A percentile compares a stretch with the other conserved stretches of the same genome.
phyloP scores from a whole-genome alignment of 2,113 vertebrate genomes.

The Strix aluco region DNA sequence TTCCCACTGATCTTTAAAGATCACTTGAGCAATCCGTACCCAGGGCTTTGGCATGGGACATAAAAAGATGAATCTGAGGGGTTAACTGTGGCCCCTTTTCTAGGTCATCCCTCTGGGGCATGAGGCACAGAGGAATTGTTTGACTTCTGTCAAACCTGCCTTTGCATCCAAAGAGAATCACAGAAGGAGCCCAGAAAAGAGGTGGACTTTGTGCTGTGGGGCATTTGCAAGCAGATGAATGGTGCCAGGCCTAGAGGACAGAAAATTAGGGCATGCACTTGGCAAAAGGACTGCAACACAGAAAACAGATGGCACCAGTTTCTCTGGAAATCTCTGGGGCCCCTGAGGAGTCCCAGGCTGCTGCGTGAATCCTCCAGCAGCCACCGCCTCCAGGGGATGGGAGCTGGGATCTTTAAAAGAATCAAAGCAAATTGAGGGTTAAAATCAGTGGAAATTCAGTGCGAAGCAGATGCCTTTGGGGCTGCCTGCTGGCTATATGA shows the following conservation, averaged over 20 bases:
- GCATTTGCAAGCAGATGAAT: not conserved
- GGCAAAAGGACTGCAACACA: not conserved
- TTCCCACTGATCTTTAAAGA: not conserved
- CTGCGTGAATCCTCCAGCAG: not conserved
- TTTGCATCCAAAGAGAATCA: not conserved
- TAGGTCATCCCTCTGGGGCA: not conserved
- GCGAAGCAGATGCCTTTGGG: not conserved
- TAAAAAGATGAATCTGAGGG: not conserved
- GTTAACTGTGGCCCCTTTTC: not conserved
- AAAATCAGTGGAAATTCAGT: not conserved
- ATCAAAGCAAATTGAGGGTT: not conserved
- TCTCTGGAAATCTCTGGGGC: not conserved
- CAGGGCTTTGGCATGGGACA: not conserved
- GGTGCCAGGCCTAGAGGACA: not conserved
- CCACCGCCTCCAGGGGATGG: accelerated
- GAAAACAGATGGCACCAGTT: not conserved
- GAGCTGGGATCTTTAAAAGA: not conserved
- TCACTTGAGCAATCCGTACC: not conserved
- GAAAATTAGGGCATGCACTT: not conserved
- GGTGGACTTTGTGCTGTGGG: not conserved
- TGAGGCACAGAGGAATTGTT: not conserved
- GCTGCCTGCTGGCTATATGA: not conserved
- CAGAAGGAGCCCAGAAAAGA: not conserved
- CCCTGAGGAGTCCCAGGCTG: not conserved
- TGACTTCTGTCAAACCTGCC: not conserved